Conservation (phyloP, 2,113 vertebrate genomes). For the Poicephalus meyeri region DNA sequence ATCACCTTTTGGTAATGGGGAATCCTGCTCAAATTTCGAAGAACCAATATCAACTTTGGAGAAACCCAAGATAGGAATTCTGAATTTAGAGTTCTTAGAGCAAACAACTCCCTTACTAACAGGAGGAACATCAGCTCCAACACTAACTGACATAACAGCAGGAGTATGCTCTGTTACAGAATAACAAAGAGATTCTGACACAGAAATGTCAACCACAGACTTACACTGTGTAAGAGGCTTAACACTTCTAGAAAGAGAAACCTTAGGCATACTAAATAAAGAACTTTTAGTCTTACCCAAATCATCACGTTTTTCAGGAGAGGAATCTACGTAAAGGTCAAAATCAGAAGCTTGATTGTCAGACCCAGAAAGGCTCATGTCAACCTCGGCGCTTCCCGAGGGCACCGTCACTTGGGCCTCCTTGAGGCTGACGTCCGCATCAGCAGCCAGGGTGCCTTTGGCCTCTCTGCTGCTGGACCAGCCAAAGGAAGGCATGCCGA, state of each 20-base stretch:
- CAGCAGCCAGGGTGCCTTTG: neutral
- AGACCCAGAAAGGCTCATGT: no score
- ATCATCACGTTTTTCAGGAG: accelerated
- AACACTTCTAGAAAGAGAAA: neutral
- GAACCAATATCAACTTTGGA: neutral
- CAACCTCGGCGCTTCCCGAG: accelerated
- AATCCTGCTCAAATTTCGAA: neutral
- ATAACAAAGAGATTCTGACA: accelerated
- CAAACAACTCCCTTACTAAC: accelerated
- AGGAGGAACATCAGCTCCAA: accelerated
- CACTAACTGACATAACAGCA: accelerated
- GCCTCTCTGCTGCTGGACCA: neutral
- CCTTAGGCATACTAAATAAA: neutral
- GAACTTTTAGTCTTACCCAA: accelerated
- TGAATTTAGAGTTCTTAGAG: neutral
- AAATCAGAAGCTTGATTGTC: no score
- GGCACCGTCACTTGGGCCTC: accelerated
- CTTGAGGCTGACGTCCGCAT: neutral
- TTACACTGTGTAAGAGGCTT: accelerated
- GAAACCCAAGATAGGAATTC: slow-evolving; percentile 8
- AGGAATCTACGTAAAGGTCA: accelerated
- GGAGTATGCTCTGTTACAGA: accelerated
- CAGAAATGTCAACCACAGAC: accelerated
- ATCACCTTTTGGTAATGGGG: neutral
- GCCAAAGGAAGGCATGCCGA: neutral